Percentiles rank a stretch among this genome's conserved stretches.
Conservation (phyloP, 2,113 vertebrate genomes). For the Atlantisia rogersi region DNA sequence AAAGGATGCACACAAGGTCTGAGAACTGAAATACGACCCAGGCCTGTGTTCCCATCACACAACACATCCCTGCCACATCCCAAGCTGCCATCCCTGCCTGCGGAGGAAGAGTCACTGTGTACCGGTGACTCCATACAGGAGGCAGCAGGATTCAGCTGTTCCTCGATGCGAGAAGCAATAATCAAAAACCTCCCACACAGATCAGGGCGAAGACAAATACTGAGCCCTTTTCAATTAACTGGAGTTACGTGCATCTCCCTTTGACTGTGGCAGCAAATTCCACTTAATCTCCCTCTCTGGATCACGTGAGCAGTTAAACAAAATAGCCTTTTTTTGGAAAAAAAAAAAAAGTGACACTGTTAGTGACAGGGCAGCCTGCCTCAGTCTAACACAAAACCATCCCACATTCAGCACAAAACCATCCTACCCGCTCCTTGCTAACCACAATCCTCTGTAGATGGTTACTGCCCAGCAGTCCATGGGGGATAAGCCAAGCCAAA, state of each 20-base stretch:
- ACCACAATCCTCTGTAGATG: fast-evolving
- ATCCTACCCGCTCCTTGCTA: neutral
- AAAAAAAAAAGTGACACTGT: neutral
- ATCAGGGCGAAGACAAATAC: neutral
- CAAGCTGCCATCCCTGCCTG: neutral
- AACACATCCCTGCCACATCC: neutral
- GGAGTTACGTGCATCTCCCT: neutral
- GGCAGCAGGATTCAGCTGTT: neutral
- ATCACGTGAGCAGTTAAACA: neutral
- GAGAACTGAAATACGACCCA: fast-evolving
- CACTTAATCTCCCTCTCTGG: slow-evolving; percentile 6
- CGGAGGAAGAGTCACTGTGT: neutral
- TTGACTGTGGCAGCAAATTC: slow-evolving; percentile 20
- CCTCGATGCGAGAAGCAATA: neutral
- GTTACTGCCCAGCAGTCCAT: neutral
- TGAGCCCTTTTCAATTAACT: neutral
- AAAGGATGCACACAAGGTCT: neutral
- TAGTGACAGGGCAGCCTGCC: neutral
- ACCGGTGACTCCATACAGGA: neutral
- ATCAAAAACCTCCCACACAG: neutral
- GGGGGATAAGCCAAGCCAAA: neutral
- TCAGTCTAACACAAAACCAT: neutral
- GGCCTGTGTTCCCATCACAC: neutral
- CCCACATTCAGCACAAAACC: neutral
- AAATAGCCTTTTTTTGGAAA: neutral